Evolutionary conservation across 2,113 vertebrate genomes (phyloP), one percentile per base, ranked within the genome.

Genomic region (Urocynchramus pylzowi): DNA sequence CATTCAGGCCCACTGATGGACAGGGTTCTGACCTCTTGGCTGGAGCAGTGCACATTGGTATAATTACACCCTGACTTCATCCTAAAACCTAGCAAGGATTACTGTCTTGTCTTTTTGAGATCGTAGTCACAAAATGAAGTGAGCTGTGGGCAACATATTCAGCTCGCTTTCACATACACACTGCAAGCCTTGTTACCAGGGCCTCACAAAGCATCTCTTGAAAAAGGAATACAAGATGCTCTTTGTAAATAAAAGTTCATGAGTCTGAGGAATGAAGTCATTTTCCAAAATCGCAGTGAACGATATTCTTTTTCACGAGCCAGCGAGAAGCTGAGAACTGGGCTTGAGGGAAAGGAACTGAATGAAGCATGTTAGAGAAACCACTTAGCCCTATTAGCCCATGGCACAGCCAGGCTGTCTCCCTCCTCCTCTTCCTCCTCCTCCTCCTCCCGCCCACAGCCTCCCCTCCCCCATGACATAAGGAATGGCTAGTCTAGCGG

Each of bases 231-330:
- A 98, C 98, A 98, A 98, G 97, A 98, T 98, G 90, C 67, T 97
- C 98, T 98, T 98, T 98, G 98, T 98, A 98, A 98, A 98, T 98
- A 98, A 98, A 98, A 98, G 98, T 98, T 98, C 98, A 97, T 97
- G 97, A 96, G 96, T 87, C 97, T 97, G 95, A 96, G 96, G 90
- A 97, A 98, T 98, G 97, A 98, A 98, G 98, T 98, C 92, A 97
- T 97, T 98, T 98, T 97, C 97, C 97, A 97, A 96, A 61, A 39
- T 90, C 41, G 4, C 93, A 95, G 94, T 97, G 94, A 98, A 97
- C 37, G 17, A 97, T 97, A 96, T 31, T 92, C 95, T 97, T 95
- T 97, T 96, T 95, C 91, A 90, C 5, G 0, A 95, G 61, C 85
- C 18, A 41, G 22, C 2, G 2, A 96, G 90, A 92, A 91, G 93